Evolutionary conservation across 2,797 vertebrate species (phyloP).

Genomic region (Amazonetta brasiliensis): DNA sequence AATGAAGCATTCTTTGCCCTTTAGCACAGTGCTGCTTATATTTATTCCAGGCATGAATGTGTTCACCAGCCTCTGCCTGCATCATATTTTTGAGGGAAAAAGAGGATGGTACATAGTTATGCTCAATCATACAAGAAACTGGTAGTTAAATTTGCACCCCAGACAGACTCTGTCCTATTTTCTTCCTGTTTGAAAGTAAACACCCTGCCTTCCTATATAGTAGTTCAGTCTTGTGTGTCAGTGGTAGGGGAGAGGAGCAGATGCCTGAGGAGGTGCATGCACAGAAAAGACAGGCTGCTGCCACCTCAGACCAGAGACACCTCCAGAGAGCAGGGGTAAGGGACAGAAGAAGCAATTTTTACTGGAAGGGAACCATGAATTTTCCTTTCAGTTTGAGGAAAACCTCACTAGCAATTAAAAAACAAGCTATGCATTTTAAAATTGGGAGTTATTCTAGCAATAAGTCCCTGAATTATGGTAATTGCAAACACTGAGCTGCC

Average conservation of each 20-base stretch:
- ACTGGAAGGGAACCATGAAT: background rate
- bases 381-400: background rate
- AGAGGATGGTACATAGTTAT: background rate
- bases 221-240: background rate
- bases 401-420: background rate
- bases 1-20: conserved; percentile 10
- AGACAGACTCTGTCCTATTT: conserved; percentile 24
- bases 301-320: background rate
- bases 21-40: conserved; percentile 7
- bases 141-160: background rate
- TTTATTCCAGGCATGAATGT: background rate
- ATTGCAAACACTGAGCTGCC: background rate
- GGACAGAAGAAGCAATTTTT: background rate
- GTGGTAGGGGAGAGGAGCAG: background rate
- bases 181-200: conserved; percentile 55
- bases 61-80: background rate
- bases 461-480: background rate
- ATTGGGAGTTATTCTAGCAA: background rate
- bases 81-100: background rate
- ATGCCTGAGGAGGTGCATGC: conserved; percentile 17
- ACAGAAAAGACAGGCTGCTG: background rate
- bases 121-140: background rate
- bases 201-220: conserved; percentile 8
- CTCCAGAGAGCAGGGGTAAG: background rate
- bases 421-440: background rate